Evolutionary conservation across 2,888 invertebrate genomes (phyloP), one percentile per base, ranked within the genome.

Genomic region (Drosophila melanosoma): DNA sequence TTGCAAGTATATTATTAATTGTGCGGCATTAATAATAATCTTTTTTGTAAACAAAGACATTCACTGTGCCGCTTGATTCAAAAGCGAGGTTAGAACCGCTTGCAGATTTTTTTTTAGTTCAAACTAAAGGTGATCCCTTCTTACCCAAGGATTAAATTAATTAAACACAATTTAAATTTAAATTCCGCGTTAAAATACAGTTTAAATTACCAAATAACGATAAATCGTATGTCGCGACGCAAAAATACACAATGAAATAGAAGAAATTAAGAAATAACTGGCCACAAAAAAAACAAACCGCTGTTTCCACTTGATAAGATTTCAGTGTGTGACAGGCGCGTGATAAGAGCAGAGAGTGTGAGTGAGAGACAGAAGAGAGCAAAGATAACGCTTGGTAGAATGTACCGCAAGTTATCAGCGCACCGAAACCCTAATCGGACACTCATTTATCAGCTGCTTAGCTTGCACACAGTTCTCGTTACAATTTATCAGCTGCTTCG

Each of bases 191-290:
- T 11, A 17, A 53, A 33, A 12, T 15, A 8, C 29, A 15, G 23
- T n/a, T 20, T 51, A 49, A 48, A 32, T 49, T 10, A 33, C 2
- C 23, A 45, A 38, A 23, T 11, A 57, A 32, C 20, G 12, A 29
- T 12, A 56, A 64, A 54, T 29, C 17, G 48, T 54, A 59, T 76
- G 72, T 45, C 76, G 64, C 80, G 59, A 26, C 66, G 71, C 59
- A 69, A 64, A 82, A 82, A 56, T 49, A 65, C 80, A 69, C 71
- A 75, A 66, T 66, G 76, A 64, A 82, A 62, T 79, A 57, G 54
- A 66, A 68, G 65, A 62, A 56, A 76, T 52, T 49, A 45, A 15
- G 35, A 66, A 66, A 51, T 49, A 72, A 63, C 69, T 53, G 54
- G 74, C 61, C 15, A 17, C 15, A 36, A 53, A 36, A 54, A 54